phyloP scores from a whole-genome alignment of 2,888 invertebrate species.

The Amiota mariae region DNA sequence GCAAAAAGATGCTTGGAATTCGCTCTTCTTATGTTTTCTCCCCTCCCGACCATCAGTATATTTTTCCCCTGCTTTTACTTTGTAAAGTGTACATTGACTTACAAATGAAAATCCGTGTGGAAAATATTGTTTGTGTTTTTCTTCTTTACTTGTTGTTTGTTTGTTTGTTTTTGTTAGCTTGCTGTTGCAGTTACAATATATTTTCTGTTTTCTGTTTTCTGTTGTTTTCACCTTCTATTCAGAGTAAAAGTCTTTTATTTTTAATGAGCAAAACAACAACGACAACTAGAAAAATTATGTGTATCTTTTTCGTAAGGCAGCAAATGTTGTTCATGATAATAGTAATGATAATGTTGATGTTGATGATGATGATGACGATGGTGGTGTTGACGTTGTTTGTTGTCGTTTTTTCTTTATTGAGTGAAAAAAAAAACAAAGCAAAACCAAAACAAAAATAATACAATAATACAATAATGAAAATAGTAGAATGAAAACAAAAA shows the following conservation, averaged over 20 bases:
- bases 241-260: conserved; percentile 56
- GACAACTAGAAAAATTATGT: conserved; percentile 39
- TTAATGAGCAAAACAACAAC: conserved; percentile 45
- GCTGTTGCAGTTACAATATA: neutral
- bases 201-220: conserved; percentile 13
- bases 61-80: conserved; percentile 7
- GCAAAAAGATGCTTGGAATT: neutral
- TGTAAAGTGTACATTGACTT: conserved; percentile 34
- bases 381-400: too few species aligned
- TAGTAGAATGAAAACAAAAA: neutral
- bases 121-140: conserved; percentile 36
- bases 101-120: conserved; percentile 42
- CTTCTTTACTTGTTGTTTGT: conserved; percentile 11
- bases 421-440: neutral
- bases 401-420: too few species aligned
- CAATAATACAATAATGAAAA: conserved; percentile 2
- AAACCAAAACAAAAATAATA: neutral
- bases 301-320: conserved; percentile 24
- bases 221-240: neutral
- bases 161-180: neutral
- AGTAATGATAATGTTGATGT: neutral
- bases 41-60: neutral
- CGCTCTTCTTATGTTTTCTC: neutral
- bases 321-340: conserved; percentile 33
- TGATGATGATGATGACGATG: too few species aligned